Base-by-base conservation (phyloP, 53 echinoderm and acorn worm species). In the Actinopyga echinites region DNA sequence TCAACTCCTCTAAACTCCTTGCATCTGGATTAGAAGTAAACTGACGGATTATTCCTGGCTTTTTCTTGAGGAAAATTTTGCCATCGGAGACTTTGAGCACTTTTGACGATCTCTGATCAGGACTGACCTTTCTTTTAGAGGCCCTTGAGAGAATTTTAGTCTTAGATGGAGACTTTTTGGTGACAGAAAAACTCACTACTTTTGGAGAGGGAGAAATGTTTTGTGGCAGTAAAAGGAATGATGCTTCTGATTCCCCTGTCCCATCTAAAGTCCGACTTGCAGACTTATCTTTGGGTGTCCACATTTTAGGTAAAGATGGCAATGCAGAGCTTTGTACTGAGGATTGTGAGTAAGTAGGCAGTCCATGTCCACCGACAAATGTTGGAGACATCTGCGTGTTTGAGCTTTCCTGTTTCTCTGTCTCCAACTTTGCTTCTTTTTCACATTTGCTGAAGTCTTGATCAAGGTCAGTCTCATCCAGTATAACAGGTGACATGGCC, bases 321-420 rank as follows among this genome's bases (percentile, higher is more conserved):
- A 32, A 13, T 1, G 49, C 15, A 49, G 49, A 49, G 15, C 49
- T 49, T 6, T 49, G 15, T 49, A 17, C 3, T 49, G 17, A 13
- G 17, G 49, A 49, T 49, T 13, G 49, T 49, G 49, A 49, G 17
- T 49, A 3, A 6, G 5, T 49, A 6, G 3, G 49, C 13, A 49
- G 49, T 15, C 75, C 45, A 24, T 67, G 35, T 55, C 61, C 82
- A 15, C 93, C 85, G 23, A 65, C 45, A 26, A 95, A 95, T 55
- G 92, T 95, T 56, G 95, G 95, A 13, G 95, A 95, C 74, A 88
- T 84, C 64, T 90, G 90, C 2, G 94, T 87, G 30, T 55, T 80
- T 20, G 52, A 80, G 32, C 79, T 86, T 73, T 95, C 95, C 30
- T 25, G 24, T 40, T 24, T 25, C 2, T 37, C 66, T 10, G 8